phyloP scores from a whole-genome alignment of 2,888 invertebrate genomes.

The Lithophane ornitopus region DNA sequence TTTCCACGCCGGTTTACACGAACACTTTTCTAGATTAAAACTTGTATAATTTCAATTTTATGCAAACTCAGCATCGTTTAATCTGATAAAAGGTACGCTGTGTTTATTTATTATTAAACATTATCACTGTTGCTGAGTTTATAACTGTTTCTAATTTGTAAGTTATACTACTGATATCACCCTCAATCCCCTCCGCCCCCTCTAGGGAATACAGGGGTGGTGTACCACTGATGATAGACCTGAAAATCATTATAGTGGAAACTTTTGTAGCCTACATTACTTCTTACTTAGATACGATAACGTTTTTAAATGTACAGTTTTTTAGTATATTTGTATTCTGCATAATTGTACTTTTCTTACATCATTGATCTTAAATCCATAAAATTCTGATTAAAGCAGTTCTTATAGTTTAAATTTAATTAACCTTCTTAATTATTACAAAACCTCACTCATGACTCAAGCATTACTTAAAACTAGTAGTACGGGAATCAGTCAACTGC shows the following conservation, averaged over 20 bases:
- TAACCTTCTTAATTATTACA: no score
- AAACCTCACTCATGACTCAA: no score
- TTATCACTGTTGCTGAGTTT: not conserved
- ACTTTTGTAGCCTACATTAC: not conserved
- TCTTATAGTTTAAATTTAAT: not conserved
- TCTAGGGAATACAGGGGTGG: not conserved
- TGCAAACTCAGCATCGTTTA: conserved; percentile 38
- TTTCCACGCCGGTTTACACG: conserved; percentile 10
- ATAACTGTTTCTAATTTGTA: not conserved
- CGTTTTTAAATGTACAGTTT: not conserved
- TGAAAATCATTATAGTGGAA: not conserved
- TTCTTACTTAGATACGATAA: not conserved
- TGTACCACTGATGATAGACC: not conserved
- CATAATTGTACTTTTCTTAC: not conserved
- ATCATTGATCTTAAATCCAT: not conserved
- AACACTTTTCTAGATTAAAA: conserved; percentile 51
- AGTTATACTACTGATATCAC: not conserved
- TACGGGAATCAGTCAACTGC: no score
- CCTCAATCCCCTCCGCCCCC: no score
- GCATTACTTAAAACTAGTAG: no score
- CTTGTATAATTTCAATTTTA: conserved; percentile 33
- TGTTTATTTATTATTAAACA: conserved; percentile 17
- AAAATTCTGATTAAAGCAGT: not conserved
- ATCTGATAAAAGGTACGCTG: conserved; percentile 30
- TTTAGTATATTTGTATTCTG: not conserved